phyloP scores from a whole-genome alignment of 1,140 invertebrate species.

The Drosophila varians region DNA sequence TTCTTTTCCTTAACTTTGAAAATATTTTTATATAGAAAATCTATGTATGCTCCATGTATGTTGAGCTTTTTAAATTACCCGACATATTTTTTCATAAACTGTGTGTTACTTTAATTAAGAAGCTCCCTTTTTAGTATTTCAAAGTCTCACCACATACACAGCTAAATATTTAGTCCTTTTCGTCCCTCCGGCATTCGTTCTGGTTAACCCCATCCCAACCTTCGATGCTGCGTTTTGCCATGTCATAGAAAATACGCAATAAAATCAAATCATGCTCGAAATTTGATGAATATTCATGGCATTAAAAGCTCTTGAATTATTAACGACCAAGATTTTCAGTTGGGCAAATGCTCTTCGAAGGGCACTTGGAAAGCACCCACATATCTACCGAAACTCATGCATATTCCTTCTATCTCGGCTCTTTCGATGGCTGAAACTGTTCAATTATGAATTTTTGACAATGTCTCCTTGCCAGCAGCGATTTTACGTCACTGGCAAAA shows the following conservation, averaged over 20 bases:
- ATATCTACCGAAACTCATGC: slow-evolving; percentile 22
- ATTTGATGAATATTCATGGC: slow-evolving; percentile 82
- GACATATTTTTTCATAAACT: too few relatives aligned
- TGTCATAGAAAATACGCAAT: slow-evolving; percentile 71
- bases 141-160: neutral
- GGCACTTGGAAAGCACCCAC: slow-evolving; percentile 59
- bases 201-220: slow-evolving; percentile 6
- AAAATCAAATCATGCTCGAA: slow-evolving; percentile 81
- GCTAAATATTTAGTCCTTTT: slow-evolving; percentile 9
- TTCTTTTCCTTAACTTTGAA: neutral
- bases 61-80: too few relatives aligned
- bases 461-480: slow-evolving; percentile 42
- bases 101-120: too few relatives aligned
- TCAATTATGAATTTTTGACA: slow-evolving; percentile 81
- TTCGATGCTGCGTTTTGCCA: slow-evolving; percentile 24
- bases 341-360: slow-evolving; percentile 67
- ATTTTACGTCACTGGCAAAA: slow-evolving; percentile 36
- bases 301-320: slow-evolving; percentile 82
- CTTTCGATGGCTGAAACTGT: slow-evolving; percentile 52
- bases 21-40: neutral
- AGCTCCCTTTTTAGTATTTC: too few relatives aligned
- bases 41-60: too few relatives aligned
- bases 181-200: slow-evolving; percentile 5
- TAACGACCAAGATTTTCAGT: slow-evolving; percentile 75
- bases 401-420: slow-evolving; percentile 14